phyloP scores from a whole-genome alignment of 1,140 invertebrate genomes.

The Drosophila obscura region DNA sequence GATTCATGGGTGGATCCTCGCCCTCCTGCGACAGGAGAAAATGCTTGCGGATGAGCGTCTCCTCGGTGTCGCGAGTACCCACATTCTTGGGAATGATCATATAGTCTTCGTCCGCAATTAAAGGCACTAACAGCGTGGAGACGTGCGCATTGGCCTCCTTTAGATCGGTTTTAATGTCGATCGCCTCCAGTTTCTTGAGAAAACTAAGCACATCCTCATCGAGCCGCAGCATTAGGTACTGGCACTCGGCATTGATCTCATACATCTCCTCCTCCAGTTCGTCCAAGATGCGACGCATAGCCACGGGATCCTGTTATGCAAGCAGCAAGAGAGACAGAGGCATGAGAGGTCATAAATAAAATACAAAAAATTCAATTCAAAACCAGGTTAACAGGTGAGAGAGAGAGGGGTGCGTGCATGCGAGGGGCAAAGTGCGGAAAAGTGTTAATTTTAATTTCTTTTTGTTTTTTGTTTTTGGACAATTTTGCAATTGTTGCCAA shows the following conservation, averaged over 20 bases:
- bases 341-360: not conserved
- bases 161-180: slow-evolving; percentile 51
- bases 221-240: slow-evolving; percentile 64
- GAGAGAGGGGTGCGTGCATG: not conserved
- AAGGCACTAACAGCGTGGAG: slow-evolving; percentile 66
- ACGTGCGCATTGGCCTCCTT: slow-evolving; percentile 60
- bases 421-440: not conserved
- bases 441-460: too few species aligned
- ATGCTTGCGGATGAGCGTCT: slow-evolving; percentile 77
- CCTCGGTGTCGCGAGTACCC: slow-evolving; percentile 60
- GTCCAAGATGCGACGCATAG: slow-evolving; percentile 76
- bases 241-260: slow-evolving; percentile 79
- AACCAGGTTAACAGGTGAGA: too few species aligned
- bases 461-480: too few species aligned
- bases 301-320: slow-evolving; percentile 65
- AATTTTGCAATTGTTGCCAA: not conserved
- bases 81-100: slow-evolving; percentile 62
- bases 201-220: slow-evolving; percentile 32
- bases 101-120: slow-evolving; percentile 60
- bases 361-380: slow-evolving; percentile 4
- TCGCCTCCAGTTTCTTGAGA: slow-evolving; percentile 40
- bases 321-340: slow-evolving; percentile 3
- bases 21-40: slow-evolving; percentile 68
- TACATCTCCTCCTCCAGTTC: slow-evolving; percentile 77
- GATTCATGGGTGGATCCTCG: slow-evolving; percentile 62